Evolutionary conservation across 1,140 invertebrate species (phyloP).

Genomic region (Hirudo medicinalis): DNA sequence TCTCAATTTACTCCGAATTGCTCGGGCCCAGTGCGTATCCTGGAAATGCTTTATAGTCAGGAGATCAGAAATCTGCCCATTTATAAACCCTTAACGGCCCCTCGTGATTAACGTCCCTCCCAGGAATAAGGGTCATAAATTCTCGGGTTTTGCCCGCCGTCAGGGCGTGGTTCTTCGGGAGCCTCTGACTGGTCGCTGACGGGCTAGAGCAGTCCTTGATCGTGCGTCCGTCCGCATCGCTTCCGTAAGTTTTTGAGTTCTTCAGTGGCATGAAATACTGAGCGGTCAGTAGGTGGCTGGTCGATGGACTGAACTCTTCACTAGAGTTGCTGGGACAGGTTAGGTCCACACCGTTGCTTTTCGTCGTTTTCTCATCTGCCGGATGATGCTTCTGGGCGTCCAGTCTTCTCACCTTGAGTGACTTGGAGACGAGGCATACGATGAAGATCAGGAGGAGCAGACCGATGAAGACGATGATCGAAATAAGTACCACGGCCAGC

Average conservation of each 20-base stretch:
- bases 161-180: background rate
- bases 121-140: conserved; percentile 20
- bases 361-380: too few species aligned
- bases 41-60: background rate
- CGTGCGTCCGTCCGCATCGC: background rate
- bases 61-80: conserved; percentile 22
- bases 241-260: background rate
- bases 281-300: background rate
- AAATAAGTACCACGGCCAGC: conserved; percentile 1
- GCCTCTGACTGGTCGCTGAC: conserved; percentile 22
- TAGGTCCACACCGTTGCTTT: too few species aligned
- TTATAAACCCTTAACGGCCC: conserved; percentile 22
- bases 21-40: too few species aligned
- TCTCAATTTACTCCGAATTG: too few species aligned
- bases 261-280: background rate
- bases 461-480: conserved; percentile 2
- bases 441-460: background rate
- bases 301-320: background rate
- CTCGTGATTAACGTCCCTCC: conserved; percentile 23
- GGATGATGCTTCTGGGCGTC: background rate
- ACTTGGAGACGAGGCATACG: background rate
- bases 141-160: background rate
- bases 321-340: background rate
- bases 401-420: background rate
- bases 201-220: conserved; percentile 4